Conservation (phyloP, 2,113 vertebrate species). For the Elephantulus edwardii region DNA sequence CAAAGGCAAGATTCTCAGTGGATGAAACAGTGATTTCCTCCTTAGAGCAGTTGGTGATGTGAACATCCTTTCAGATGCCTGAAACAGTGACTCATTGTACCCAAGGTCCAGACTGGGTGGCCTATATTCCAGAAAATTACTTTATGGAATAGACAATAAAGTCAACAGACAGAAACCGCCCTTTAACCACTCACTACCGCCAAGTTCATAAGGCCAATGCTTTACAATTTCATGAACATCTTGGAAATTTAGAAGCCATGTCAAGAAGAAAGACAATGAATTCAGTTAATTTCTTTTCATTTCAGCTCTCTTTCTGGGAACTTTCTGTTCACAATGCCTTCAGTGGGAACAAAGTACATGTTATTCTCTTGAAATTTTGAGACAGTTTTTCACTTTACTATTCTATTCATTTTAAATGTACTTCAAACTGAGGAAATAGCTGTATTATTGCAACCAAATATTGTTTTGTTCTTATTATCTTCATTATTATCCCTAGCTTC, state of each 20-base stretch:
- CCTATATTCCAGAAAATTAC: neutral
- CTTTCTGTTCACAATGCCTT: neutral
- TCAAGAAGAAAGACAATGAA: neutral
- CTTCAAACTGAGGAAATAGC: neutral
- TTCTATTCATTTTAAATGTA: neutral
- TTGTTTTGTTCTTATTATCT: neutral
- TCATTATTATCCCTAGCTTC: neutral
- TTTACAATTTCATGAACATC: neutral
- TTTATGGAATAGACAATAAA: neutral
- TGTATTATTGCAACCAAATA: neutral
- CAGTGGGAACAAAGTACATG: neutral
- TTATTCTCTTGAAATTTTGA: neutral
- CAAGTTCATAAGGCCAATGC: neutral
- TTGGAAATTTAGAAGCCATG: neutral
- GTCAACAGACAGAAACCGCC: neutral
- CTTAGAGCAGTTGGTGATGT: neutral
- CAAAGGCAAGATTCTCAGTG: neutral
- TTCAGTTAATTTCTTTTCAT: neutral
- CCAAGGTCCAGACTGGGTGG: neutral
- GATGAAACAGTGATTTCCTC: neutral
- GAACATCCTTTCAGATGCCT: neutral
- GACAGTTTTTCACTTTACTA: neutral
- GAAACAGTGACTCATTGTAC: neutral
- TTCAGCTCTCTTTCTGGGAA: no score
- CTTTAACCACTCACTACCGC: neutral